Conservation (phyloP, 1,140 invertebrate genomes). For the Drosophila ironensis region DNA sequence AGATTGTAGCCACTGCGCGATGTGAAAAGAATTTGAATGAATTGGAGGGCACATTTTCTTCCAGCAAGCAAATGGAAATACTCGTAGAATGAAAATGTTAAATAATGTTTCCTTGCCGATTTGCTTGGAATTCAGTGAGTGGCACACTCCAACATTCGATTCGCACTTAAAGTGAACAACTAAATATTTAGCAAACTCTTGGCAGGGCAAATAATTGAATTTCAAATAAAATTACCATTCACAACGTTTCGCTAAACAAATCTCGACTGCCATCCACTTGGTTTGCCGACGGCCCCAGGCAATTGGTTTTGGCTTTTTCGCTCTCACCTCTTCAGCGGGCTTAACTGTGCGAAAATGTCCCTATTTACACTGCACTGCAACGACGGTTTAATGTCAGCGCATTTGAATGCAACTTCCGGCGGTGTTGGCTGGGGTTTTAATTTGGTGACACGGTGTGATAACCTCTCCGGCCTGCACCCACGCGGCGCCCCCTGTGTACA, state of each 20-base stretch:
- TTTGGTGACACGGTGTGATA: constrained; percentile 40
- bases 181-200: no score
- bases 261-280: background rate
- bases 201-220: background rate
- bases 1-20: constrained; percentile 41
- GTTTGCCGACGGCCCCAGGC: background rate
- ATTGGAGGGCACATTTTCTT: background rate
- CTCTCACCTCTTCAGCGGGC: background rate
- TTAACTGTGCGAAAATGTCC: constrained; percentile 5
- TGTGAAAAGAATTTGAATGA: constrained; percentile 42
- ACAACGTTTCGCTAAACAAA: constrained; percentile 4
- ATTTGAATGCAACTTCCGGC: constrained; percentile 52
- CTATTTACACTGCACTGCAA: constrained; percentile 59
- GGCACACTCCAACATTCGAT: no score
- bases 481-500: background rate
- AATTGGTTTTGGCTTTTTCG: constrained; percentile 22
- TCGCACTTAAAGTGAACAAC: no score
- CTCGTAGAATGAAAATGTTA: no score
- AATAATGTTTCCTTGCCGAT: background rate
- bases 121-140: no score
- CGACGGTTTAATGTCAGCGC: constrained; percentile 43
- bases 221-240: background rate
- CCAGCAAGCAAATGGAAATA: no score
- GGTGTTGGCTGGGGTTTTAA: constrained; percentile 49
- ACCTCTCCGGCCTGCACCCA: background rate